These are phyloP conservation scores for Nymphalis urticae DNA, from an alignment of 2,888 invertebrate genomes.

Conservation along the genomic window DNA sequence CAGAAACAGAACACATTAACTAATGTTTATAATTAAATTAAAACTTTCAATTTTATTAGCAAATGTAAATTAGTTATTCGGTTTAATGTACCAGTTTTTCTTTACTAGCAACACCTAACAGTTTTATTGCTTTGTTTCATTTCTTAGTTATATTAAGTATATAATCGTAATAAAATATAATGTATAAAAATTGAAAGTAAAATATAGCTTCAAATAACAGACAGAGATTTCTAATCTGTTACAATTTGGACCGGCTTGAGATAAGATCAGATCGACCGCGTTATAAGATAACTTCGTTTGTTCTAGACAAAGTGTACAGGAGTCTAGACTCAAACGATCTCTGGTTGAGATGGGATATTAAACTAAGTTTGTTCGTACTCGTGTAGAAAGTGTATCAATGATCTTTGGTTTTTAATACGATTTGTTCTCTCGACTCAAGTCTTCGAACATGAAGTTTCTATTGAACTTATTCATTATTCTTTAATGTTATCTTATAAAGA, in stretches of 20 bases:
- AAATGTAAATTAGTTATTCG: no score
- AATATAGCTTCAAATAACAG: background rate
- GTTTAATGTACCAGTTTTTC: no score
- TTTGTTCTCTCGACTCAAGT: background rate
- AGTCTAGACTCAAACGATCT: conserved; percentile 2
- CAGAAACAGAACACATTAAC: no score
- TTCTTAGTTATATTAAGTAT: no score
- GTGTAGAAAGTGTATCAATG: conserved; percentile 2
- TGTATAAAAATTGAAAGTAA: background rate
- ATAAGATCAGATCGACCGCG: conserved; percentile 22
- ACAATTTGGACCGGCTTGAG: background rate
- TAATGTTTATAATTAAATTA: no score
- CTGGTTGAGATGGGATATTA: conserved; percentile 2
- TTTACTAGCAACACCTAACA: no score
- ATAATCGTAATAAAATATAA: no score
- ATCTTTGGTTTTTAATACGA: background rate
- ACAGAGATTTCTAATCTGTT: background rate
- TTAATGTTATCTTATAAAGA: no score
- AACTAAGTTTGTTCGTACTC: background rate
- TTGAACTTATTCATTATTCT: no score
- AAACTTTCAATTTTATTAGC: no score
- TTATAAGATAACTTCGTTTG: conserved; percentile 21
- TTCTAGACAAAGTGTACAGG: conserved; percentile 25
- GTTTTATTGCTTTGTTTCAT: no score
- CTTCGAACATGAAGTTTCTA: no score